These are phyloP conservation scores for Tarsius wallacei DNA, from an alignment of 2,797 vertebrate genomes.

Conservation along the genomic window DNA sequence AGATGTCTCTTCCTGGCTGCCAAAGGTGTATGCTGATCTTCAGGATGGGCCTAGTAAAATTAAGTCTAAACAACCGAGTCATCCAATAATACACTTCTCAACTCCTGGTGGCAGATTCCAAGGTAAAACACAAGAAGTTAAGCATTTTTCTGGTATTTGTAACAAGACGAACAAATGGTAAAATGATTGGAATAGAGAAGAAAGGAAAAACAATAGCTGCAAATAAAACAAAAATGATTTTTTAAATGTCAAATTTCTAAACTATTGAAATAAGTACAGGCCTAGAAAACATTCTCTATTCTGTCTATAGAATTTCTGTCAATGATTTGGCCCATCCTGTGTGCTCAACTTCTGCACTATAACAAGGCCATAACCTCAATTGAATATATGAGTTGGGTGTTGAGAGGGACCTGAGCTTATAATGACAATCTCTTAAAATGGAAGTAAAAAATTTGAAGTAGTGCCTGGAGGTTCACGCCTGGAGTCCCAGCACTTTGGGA, in stretches of 20 bases:
- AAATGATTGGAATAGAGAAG: too few species aligned
- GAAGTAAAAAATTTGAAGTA: neutral
- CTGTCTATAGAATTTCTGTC: neutral
- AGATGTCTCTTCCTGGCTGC: slow-evolving; percentile 33
- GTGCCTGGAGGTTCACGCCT: too few species aligned
- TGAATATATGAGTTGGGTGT: neutral
- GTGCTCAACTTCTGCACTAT: neutral
- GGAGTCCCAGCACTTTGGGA: too few species aligned
- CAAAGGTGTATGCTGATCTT: neutral
- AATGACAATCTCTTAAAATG: neutral
- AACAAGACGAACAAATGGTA: neutral
- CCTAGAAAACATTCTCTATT: neutral
- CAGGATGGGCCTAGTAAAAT: neutral
- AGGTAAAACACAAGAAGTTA: neutral
- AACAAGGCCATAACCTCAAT: neutral
- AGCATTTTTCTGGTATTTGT: neutral
- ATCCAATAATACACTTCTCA: neutral
- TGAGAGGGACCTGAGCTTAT: neutral
- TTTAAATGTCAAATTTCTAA: neutral
- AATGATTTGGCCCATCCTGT: neutral
- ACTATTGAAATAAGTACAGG: slow-evolving; percentile 2
- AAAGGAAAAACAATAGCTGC: neutral
- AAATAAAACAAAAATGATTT: slow-evolving; percentile 1
- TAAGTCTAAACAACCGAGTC: slow-evolving; percentile 6
- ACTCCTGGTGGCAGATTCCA: neutral